phyloP scores from a whole-genome alignment of 2,113 vertebrate genomes.

The Ascaphus truei region DNA sequence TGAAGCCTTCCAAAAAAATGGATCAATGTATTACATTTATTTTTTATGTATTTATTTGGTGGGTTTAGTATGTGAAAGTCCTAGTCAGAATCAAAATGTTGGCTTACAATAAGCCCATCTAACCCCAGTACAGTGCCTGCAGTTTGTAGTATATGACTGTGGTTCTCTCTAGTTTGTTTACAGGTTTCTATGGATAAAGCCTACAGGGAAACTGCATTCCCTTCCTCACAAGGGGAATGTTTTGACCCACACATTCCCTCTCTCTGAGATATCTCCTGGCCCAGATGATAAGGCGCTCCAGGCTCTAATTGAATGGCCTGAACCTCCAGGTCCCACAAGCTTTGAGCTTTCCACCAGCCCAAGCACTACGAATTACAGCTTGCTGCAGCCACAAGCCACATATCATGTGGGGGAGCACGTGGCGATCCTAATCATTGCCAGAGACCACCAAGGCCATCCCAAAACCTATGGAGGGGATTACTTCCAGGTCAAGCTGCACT shows the following conservation, averaged over 20 bases:
- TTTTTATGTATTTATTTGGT: too few species aligned
- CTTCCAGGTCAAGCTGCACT: background rate
- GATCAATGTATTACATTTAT: too few species aligned
- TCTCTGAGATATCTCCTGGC: background rate
- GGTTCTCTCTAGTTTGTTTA: background rate
- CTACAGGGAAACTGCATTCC: background rate
- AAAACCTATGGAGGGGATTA: constrained; percentile 10
- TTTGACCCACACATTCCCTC: too few species aligned
- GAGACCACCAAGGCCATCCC: background rate
- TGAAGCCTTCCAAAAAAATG: too few species aligned
- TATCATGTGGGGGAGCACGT: background rate
- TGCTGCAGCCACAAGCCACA: background rate
- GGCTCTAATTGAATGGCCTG: background rate
- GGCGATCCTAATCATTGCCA: background rate
- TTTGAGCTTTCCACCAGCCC: background rate
- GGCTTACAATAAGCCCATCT: too few species aligned
- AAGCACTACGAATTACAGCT: background rate
- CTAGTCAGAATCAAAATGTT: too few species aligned
- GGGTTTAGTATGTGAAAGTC: too few species aligned
- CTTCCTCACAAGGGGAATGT: too few species aligned
- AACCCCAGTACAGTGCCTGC: too few species aligned
- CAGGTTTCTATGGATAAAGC: background rate
- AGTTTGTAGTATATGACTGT: background rate
- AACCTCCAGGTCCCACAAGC: background rate
- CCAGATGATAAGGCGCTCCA: background rate